Conservation (phyloP, 2,797 vertebrate genomes). For the Mus spretus region DNA sequence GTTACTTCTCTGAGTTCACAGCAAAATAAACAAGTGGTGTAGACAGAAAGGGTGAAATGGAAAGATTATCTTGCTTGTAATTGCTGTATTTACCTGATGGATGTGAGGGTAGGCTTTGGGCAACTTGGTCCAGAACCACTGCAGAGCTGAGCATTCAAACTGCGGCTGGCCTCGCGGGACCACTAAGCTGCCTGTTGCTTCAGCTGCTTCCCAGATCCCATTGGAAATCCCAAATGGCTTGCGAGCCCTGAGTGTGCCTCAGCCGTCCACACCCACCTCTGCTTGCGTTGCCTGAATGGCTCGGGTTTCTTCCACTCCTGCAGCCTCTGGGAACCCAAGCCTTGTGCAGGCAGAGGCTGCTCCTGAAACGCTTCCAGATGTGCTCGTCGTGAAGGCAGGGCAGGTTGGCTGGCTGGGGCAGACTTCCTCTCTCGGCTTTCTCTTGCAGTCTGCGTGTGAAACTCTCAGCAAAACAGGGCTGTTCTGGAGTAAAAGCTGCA, state of each 20-base stretch:
- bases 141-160: constrained; percentile 75
- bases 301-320: constrained; percentile 83
- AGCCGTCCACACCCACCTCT: constrained; percentile 66
- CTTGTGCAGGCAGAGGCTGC: constrained; percentile 76
- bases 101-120: constrained; percentile 76
- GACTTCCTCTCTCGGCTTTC: constrained; percentile 75
- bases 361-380: constrained; percentile 91
- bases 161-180: constrained; percentile 71
- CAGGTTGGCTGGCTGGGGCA: constrained; percentile 68
- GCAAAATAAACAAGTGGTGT: constrained; percentile 79
- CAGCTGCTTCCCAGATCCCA: constrained; percentile 80
- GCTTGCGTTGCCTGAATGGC: constrained; percentile 76
- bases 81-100: constrained; percentile 89
- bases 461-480: constrained; percentile 77
- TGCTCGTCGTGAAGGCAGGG: constrained; percentile 72
- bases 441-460: constrained; percentile 77
- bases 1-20: constrained; percentile 70
- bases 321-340: constrained; percentile 82
- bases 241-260: constrained; percentile 80
- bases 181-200: constrained; percentile 75
- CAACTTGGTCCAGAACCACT: constrained; percentile 82
- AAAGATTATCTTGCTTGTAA: constrained; percentile 74
- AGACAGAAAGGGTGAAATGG: constrained; percentile 66
- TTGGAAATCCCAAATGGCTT: constrained; percentile 77
- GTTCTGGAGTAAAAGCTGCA: constrained; percentile 61